Conservation (phyloP, 2,113 vertebrate genomes). For the Coreoperca whiteheadi region DNA sequence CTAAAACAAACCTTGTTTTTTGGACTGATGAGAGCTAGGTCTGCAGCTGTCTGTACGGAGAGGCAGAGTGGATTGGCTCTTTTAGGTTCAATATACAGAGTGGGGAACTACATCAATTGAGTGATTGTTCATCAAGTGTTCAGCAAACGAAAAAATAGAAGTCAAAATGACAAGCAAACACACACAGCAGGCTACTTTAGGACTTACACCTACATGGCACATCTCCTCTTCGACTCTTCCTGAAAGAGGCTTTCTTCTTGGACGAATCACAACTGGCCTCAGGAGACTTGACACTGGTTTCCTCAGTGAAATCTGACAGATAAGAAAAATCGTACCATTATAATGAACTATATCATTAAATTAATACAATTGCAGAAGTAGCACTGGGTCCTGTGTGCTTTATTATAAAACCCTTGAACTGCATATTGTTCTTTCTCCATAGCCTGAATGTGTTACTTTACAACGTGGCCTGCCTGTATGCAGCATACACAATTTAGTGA, state of each 20-base stretch:
- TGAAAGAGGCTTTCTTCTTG: conserved; percentile 49
- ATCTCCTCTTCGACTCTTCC: conserved; percentile 31
- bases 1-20: not conserved
- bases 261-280: conserved; percentile 14
- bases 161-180: not conserved
- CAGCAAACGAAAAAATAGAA: not conserved
- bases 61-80: not conserved
- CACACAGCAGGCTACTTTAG: not conserved
- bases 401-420: not conserved
- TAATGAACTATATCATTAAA: not conserved
- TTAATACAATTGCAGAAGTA: not conserved
- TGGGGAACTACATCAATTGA: not conserved
- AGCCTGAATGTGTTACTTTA: conserved; percentile 4
- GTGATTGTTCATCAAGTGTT: not conserved
- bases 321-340: not conserved
- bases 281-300: conserved; percentile 31
- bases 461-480: not conserved
- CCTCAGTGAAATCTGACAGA: conserved; percentile 54
- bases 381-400: not conserved
- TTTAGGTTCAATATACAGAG: conserved; percentile 1
- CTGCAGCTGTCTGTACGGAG: not conserved
- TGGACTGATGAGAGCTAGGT: not conserved
- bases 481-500: not conserved
- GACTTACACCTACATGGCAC: conserved; percentile 31
- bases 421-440: not conserved